Conservation (phyloP, 2,888 invertebrate genomes). For the Ypsolopha scabrella region DNA sequence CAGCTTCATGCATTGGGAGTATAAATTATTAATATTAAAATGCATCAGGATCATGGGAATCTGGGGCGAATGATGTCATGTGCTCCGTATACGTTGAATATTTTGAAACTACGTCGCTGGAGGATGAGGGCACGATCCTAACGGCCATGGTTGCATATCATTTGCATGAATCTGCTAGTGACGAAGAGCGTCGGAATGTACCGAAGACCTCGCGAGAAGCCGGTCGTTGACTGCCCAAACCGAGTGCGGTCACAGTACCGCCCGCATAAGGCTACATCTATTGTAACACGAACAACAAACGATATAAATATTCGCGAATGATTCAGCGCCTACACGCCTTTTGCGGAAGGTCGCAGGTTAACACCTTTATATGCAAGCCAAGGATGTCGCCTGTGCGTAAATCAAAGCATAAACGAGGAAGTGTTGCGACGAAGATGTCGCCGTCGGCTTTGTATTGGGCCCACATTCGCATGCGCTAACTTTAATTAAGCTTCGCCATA, state of each 20-base stretch:
- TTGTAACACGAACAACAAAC: conserved; percentile 28
- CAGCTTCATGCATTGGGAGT: neutral
- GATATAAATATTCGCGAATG: conserved; percentile 42
- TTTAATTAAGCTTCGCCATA: conserved; percentile 49
- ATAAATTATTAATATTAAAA: neutral
- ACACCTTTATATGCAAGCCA: conserved; percentile 24
- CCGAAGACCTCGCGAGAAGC: conserved; percentile 27
- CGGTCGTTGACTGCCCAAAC: conserved; percentile 49
- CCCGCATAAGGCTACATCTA: conserved; percentile 28
- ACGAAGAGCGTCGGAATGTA: conserved; percentile 40
- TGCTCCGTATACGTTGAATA: neutral
- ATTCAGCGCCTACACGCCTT: conserved; percentile 28
- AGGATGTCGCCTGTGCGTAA: conserved; percentile 41
- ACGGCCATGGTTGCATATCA: conserved; percentile 43
- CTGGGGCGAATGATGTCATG: neutral
- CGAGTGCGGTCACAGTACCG: conserved; percentile 20
- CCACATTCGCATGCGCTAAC: conserved; percentile 28
- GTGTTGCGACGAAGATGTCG: conserved; percentile 36
- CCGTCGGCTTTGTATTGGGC: conserved; percentile 6
- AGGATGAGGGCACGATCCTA: conserved; percentile 25
- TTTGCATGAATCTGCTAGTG: conserved; percentile 48
- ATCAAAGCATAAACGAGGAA: conserved; percentile 30
- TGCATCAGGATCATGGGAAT: neutral
- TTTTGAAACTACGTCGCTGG: conserved; percentile 9
- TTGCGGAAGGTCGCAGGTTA: conserved; percentile 49